Conservation (phyloP, 2,888 invertebrate species). For the Ditula angustiorana region DNA sequence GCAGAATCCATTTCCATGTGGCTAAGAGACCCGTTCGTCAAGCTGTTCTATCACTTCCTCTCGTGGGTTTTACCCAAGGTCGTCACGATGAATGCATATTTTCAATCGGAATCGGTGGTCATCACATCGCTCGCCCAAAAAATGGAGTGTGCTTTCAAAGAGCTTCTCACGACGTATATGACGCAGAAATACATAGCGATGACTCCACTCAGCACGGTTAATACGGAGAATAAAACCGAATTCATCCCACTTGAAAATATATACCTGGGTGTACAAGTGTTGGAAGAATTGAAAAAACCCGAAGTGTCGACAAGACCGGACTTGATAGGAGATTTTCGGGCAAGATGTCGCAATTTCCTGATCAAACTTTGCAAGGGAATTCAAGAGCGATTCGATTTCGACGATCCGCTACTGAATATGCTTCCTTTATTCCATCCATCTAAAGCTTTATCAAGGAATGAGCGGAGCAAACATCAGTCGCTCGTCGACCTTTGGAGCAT, state of each 20-base stretch:
- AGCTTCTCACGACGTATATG: neutral
- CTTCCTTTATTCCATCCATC: neutral
- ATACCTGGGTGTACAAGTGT: no score
- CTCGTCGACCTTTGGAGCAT: conserved; percentile 5
- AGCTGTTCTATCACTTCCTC: no score
- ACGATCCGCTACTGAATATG: neutral
- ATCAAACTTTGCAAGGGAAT: neutral
- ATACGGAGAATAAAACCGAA: no score
- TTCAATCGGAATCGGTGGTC: neutral
- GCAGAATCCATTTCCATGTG: no score
- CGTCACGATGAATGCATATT: no score
- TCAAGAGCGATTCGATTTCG: neutral
- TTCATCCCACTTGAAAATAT: no score
- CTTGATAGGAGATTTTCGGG: no score
- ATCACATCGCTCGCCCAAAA: neutral
- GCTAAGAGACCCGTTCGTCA: no score
- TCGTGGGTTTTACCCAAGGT: no score
- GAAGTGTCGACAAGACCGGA: no score
- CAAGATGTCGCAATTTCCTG: neutral
- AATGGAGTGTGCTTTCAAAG: neutral
- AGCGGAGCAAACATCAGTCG: neutral
- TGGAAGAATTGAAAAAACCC: no score
- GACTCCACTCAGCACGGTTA: no score
- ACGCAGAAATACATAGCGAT: conserved; percentile 1
- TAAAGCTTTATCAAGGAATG: conserved; percentile 8